Conservation (phyloP, 2,113 vertebrate genomes). For the Cyphomyrus discorhynchus region DNA sequence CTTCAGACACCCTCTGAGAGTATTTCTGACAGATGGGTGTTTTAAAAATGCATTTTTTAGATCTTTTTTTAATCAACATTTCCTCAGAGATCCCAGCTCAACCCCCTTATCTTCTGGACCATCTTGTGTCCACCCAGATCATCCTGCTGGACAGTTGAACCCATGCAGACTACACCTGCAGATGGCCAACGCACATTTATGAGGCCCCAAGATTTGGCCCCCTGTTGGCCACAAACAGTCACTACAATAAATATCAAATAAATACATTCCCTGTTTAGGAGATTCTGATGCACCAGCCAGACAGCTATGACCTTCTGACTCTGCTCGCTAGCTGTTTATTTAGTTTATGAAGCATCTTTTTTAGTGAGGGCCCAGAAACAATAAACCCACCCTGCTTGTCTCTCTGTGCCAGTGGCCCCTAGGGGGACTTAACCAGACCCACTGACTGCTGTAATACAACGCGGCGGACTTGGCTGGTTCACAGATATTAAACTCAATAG, state of each 20-base stretch:
- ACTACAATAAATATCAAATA: background rate
- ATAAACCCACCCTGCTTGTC: background rate
- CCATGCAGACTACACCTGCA: background rate
- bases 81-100: background rate
- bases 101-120: background rate
- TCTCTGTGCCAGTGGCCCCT: background rate
- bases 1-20: background rate
- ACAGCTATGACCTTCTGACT: background rate
- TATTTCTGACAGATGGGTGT: background rate
- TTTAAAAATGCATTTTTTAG: background rate
- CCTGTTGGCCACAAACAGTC: background rate
- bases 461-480: conserved; percentile 37
- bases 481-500: conserved; percentile 63
- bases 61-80: background rate
- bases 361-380: background rate
- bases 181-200: background rate
- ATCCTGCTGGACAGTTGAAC: background rate
- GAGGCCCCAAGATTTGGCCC: background rate
- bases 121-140: background rate
- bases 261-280: background rate
- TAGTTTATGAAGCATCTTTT: background rate
- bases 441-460: background rate
- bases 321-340: background rate
- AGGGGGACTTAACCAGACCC: conserved; percentile 36
- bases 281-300: background rate